These are phyloP conservation scores for Aythya fuligula DNA, from an alignment of 2,797 vertebrate species.

Conservation along the genomic window DNA sequence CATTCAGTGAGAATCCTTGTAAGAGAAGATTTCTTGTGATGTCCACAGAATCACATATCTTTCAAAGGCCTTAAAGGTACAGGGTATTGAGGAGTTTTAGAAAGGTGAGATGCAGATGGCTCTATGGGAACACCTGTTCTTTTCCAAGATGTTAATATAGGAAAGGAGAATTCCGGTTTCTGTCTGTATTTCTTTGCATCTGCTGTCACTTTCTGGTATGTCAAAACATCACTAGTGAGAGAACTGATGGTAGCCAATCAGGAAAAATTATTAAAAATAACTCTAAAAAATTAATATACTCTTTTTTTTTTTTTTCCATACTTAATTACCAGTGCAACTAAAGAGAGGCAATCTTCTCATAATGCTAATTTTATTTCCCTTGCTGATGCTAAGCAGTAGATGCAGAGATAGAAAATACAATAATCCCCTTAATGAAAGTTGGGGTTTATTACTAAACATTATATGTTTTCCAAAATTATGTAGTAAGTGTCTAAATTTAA, in stretches of 20 bases:
- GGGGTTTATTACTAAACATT: neutral
- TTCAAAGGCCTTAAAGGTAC: neutral
- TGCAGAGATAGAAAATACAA: neutral
- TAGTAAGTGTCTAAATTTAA: neutral
- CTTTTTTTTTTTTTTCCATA: neutral
- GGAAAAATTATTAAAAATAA: neutral
- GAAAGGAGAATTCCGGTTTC: neutral
- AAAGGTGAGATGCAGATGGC: neutral
- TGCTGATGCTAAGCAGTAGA: neutral
- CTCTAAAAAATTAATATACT: neutral
- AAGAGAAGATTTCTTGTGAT: neutral
- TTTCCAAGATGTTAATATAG: neutral
- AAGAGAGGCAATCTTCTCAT: neutral
- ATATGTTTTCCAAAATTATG: neutral
- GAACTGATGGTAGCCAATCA: neutral
- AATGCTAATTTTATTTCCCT: conserved; percentile 16
- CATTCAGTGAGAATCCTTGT: neutral
- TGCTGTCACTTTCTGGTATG: neutral
- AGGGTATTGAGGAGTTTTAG: neutral
- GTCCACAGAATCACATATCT: rapidly evolving
- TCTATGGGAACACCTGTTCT: neutral
- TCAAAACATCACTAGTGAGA: neutral
- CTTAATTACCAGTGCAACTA: neutral
- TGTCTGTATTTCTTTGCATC: neutral
- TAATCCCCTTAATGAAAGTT: neutral